These are phyloP conservation scores for Semnornis frantzii DNA, from an alignment of 2,113 vertebrate species.

Conservation along the genomic window DNA sequence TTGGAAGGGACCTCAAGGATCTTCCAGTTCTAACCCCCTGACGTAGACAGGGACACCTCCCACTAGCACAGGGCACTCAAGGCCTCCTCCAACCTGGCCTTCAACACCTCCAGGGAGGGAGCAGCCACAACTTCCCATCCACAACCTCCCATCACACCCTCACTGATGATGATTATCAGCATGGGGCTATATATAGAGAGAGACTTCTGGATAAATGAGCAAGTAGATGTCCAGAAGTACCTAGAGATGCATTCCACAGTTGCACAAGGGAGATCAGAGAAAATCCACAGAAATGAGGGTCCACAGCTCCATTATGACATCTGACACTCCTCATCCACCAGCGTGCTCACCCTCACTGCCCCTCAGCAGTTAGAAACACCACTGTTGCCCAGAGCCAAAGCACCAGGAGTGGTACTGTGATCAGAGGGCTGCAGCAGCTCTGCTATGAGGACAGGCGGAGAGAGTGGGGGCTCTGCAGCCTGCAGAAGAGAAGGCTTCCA, in stretches of 20 bases:
- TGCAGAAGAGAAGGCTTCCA: too few relatives aligned
- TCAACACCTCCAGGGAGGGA: too few relatives aligned
- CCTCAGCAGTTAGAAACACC: background rate
- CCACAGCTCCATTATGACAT: background rate
- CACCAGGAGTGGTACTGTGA: background rate
- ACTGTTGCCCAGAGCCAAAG: background rate
- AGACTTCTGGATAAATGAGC: background rate
- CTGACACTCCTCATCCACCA: background rate
- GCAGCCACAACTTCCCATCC: too few relatives aligned
- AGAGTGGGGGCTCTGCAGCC: too few relatives aligned
- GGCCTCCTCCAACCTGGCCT: too few relatives aligned
- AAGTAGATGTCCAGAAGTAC: background rate
- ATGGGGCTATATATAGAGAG: background rate
- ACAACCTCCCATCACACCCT: too few relatives aligned
- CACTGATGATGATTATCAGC: background rate
- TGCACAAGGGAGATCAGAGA: background rate
- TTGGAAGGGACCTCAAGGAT: too few relatives aligned
- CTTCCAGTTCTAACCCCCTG: too few relatives aligned
- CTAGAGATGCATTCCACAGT: background rate
- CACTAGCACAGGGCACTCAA: too few relatives aligned
- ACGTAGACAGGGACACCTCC: too few relatives aligned
- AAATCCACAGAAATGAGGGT: background rate
- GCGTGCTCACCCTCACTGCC: accelerated
- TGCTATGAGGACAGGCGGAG: too few relatives aligned
- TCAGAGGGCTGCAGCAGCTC: too few relatives aligned